A percentile compares a stretch with the other conserved stretches of the same genome.
Evolutionary conservation across 2,888 invertebrate genomes (phyloP).

Genomic region (Nasonia oneida): DNA sequence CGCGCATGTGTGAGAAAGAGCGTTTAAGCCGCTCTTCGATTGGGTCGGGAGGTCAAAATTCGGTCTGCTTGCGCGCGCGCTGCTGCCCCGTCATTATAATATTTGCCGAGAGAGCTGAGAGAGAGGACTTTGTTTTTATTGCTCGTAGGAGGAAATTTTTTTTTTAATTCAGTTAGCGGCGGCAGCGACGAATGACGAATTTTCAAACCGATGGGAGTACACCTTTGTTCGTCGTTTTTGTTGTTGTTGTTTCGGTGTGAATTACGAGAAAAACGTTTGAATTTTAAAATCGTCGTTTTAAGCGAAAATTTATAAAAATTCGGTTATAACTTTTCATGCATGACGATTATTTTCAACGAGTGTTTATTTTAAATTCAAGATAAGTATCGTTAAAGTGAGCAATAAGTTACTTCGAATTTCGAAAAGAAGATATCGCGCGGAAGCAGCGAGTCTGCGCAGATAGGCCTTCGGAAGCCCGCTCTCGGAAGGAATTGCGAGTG

Average conservation of each 20-base stretch:
- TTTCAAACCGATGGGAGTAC: no score
- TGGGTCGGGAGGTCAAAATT: constrained; percentile 1
- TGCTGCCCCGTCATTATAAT: constrained; percentile 74
- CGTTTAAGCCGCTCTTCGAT: constrained; percentile 35
- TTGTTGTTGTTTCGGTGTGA: no score
- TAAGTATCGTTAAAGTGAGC: no score
- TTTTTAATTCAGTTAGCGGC: no score
- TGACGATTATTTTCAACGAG: no score
- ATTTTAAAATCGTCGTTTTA: no score
- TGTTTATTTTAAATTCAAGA: no score
- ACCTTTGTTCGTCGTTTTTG: no score
- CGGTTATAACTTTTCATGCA: no score
- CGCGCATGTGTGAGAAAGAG: neutral
- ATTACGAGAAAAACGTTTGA: no score
- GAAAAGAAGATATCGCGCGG: neutral
- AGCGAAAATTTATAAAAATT: no score
- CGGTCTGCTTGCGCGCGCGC: constrained; percentile 61
- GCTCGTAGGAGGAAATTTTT: constrained; percentile 67
- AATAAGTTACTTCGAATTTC: neutral
- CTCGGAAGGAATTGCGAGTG: constrained; percentile 58
- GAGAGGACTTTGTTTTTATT: constrained; percentile 69
- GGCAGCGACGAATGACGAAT: no score
- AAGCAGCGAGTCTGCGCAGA: neutral
- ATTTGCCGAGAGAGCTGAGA: constrained; percentile 72
- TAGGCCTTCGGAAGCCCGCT: constrained; percentile 58